These are phyloP conservation scores for Dynastes hyllus DNA, from an alignment of 2,888 invertebrate species.

Conservation along the genomic window DNA sequence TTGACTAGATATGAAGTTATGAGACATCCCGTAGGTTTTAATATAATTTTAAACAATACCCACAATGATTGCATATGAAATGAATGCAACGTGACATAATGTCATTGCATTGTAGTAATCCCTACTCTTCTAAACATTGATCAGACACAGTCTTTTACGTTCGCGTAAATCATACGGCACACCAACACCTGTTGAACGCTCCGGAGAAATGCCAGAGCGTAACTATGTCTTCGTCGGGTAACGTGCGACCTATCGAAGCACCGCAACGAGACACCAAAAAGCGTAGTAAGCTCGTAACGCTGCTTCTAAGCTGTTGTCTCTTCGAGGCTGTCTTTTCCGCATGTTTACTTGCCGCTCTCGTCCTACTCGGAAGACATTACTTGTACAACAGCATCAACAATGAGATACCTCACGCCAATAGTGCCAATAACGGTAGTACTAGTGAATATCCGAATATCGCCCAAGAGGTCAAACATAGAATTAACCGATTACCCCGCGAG, in stretches of 20 bases:
- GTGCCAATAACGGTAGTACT: not conserved
- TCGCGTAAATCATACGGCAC: slow-evolving; percentile 19
- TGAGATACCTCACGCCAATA: not conserved
- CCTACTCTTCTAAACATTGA: slow-evolving; percentile 6
- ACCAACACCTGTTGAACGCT: slow-evolving; percentile 22
- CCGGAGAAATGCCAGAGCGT: slow-evolving; percentile 25
- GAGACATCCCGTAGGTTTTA: too few relatives aligned
- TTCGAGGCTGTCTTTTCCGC: slow-evolving; percentile 65
- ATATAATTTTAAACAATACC: too few relatives aligned
- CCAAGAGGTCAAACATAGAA: not conserved
- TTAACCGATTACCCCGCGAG: slow-evolving; percentile 75
- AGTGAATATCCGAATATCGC: not conserved
- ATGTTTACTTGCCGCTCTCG: slow-evolving; percentile 65
- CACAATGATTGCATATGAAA: too few relatives aligned
- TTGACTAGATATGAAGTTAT: too few relatives aligned
- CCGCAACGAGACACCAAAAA: slow-evolving; percentile 19
- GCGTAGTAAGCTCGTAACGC: slow-evolving; percentile 50
- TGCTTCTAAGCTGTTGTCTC: slow-evolving; percentile 65
- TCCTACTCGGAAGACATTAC: slow-evolving; percentile 63
- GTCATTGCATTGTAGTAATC: slow-evolving; percentile 6
- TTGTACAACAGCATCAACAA: slow-evolving; percentile 49
- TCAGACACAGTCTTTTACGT: slow-evolving; percentile 2
- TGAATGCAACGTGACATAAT: too few relatives aligned
- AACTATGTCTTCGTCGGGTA: slow-evolving; percentile 37
- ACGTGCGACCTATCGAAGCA: slow-evolving; percentile 10